Evolutionary conservation across 2,797 vertebrate genomes (phyloP).

Genomic region (Bovichtus diacanthus): DNA sequence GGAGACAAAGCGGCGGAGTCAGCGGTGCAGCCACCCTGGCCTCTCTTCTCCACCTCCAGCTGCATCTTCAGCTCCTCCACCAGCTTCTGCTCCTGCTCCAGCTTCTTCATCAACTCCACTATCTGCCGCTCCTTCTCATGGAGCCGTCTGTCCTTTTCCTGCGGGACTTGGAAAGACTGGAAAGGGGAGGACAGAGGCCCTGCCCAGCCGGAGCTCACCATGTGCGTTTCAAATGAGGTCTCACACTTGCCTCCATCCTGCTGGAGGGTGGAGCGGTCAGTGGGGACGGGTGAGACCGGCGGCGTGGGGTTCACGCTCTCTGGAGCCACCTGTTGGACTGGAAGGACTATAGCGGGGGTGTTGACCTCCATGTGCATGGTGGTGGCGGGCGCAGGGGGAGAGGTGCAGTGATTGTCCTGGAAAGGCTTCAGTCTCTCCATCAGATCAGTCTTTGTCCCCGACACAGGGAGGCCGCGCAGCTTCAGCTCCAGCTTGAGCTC

Average conservation of each 20-base stretch:
- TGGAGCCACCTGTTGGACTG: conserved; percentile 65
- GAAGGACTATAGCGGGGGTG: conserved; percentile 66
- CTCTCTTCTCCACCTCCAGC: conserved; percentile 94
- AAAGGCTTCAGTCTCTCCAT: conserved; percentile 95
- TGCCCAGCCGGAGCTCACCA: conserved; percentile 77
- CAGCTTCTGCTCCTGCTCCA: conserved; percentile 95
- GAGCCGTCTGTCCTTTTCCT: conserved; percentile 94
- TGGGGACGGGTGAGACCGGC: conserved; percentile 89
- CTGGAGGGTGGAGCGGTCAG: conserved; percentile 83
- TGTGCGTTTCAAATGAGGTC: conserved; percentile 82
- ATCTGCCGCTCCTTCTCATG: conserved; percentile 98
- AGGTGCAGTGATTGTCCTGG: conserved; percentile 83
- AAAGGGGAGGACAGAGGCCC: conserved; percentile 11
- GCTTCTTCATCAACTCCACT: conserved; percentile 93
- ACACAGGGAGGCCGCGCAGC: conserved; percentile 94
- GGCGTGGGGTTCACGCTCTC: conserved; percentile 78
- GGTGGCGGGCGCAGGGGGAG: conserved; percentile 61
- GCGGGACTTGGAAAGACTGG: conserved; percentile 62
- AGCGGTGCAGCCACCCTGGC: conserved; percentile 47
- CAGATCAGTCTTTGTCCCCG: conserved; percentile 96
- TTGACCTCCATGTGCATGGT: conserved; percentile 78
- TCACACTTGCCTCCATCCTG: conserved; percentile 84
- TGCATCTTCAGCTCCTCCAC: conserved; percentile 98
- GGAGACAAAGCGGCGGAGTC: conserved; percentile 42
- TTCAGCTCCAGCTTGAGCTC: conserved; percentile 98